These are phyloP conservation scores for Drosophila biarmipes DNA, from an alignment of 1,140 invertebrate genomes.

Conservation along the genomic window DNA sequence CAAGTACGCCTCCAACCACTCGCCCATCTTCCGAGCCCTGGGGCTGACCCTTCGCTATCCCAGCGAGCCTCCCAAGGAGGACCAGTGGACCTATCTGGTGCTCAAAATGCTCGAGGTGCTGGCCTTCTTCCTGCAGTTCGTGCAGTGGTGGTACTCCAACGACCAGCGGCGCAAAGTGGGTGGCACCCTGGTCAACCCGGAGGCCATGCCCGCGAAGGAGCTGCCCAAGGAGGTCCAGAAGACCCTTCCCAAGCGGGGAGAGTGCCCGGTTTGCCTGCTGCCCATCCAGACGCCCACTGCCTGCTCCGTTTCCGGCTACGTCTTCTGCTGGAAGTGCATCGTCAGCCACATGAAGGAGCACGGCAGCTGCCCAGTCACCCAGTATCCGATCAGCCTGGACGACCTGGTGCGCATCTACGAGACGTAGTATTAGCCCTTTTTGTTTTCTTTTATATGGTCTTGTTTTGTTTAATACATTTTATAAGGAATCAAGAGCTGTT, in stretches of 20 bases:
- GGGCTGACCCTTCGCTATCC: slow-evolving; percentile 70
- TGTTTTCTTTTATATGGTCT: not conserved
- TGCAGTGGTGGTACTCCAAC: slow-evolving; percentile 83
- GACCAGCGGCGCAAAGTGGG: slow-evolving; percentile 74
- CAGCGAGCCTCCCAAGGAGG: slow-evolving; percentile 62
- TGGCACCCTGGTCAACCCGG: slow-evolving; percentile 64
- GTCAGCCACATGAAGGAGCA: slow-evolving; percentile 65
- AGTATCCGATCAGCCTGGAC: slow-evolving; percentile 71
- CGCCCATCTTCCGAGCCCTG: slow-evolving; percentile 63
- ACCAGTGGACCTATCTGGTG: slow-evolving; percentile 73
- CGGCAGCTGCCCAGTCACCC: slow-evolving; percentile 69
- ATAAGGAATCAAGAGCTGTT: slow-evolving; percentile 2
- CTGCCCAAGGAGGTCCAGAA: slow-evolving; percentile 28
- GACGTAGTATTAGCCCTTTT: slow-evolving; percentile 43
- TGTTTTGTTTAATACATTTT: slow-evolving; percentile 18
- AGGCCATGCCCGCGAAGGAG: slow-evolving; percentile 31
- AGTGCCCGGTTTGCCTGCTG: slow-evolving; percentile 74
- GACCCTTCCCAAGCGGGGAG: slow-evolving; percentile 37
- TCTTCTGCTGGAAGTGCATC: slow-evolving; percentile 83
- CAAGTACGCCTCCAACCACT: slow-evolving; percentile 69
- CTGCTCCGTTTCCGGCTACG: slow-evolving; percentile 78
- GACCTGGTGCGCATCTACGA: slow-evolving; percentile 80
- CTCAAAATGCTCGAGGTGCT: slow-evolving; percentile 76
- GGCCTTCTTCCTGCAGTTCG: slow-evolving; percentile 81
- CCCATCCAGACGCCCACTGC: slow-evolving; percentile 71